Evolutionary conservation across 2,888 invertebrate species (phyloP), one percentile per base, ranked within the genome.

Genomic region (Hanleya hanleyi): DNA sequence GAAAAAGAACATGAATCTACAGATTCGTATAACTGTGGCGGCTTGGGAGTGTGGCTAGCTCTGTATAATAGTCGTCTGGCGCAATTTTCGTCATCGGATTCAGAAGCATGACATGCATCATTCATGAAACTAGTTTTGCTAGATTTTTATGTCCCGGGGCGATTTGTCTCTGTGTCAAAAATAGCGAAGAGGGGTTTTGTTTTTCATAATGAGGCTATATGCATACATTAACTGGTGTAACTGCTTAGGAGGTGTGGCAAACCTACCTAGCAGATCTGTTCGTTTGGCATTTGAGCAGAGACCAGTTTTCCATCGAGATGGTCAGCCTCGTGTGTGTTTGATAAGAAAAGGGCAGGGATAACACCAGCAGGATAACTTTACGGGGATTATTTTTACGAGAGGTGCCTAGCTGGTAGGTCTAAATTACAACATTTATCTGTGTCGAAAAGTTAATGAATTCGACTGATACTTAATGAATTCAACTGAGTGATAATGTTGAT

Each of bases 331-430:
- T n/a, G n/a, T n/a, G n/a, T n/a, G n/a, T n/a, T n/a, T n/a, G n/a
- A n/a, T n/a, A n/a, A n/a, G n/a, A n/a, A n/a, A n/a, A n/a, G n/a
- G n/a, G n/a, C n/a, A n/a, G n/a, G n/a, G n/a, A n/a, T n/a, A n/a
- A n/a, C n/a, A n/a, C n/a, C n/a, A n/a, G n/a, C n/a, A n/a, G n/a
- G n/a, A n/a, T n/a, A n/a, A n/a, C n/a, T n/a, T n/a, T n/a, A n/a
- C n/a, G n/a, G n/a, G n/a, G n/a, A n/a, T n/a, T n/a, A n/a, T n/a
- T n/a, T n/a, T n/a, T n/a, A n/a, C n/a, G n/a, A n/a, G 57, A 57
- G 32, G 57, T 57, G 57, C 57, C 26, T 57, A 57, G 57, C 57
- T 57, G 57, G 57, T 57, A 57, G 57, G 57, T 57, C n/a, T 57
- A 22, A 29, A 32, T 57, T 15, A 57, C 9, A 18, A 5, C 22